Percentiles rank a stretch among this genome's conserved stretches.
Conservation (phyloP, 2,888 invertebrate species). For the Hyposoter didymator region DNA sequence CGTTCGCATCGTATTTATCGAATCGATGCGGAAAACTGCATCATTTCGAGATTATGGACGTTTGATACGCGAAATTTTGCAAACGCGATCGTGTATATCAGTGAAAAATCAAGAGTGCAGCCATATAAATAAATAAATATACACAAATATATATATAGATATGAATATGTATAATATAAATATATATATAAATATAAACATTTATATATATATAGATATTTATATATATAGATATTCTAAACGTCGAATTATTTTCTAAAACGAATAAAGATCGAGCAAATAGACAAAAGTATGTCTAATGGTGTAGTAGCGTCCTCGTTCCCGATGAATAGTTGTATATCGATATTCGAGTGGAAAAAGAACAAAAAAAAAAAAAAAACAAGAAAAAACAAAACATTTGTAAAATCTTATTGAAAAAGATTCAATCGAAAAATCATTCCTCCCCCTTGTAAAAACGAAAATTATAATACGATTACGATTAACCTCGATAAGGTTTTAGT, state of each 20-base stretch:
- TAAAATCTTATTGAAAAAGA: slow-evolving; percentile 41
- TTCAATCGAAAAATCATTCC: slow-evolving; percentile 64
- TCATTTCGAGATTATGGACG: slow-evolving; percentile 45
- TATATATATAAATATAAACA: slow-evolving; percentile 59
- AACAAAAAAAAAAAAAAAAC: no score
- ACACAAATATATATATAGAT: slow-evolving; percentile 62
- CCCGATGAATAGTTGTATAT: slow-evolving; percentile 20
- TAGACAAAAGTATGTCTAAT: slow-evolving; percentile 14
- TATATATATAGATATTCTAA: slow-evolving; percentile 62
- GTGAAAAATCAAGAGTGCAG: slow-evolving; percentile 51
- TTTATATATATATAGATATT: slow-evolving; percentile 57
- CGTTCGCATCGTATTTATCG: neutral
- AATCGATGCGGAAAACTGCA: neutral
- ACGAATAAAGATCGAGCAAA: slow-evolving; percentile 24
- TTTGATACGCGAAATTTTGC: slow-evolving; percentile 11
- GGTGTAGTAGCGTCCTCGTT: slow-evolving; percentile 16
- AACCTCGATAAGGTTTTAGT: slow-evolving; percentile 68
- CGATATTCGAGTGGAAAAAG: slow-evolving; percentile 18
- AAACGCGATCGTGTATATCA: slow-evolving; percentile 57
- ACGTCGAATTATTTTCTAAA: slow-evolving; percentile 68
- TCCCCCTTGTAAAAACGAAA: slow-evolving; percentile 52
- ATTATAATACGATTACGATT: slow-evolving; percentile 52
- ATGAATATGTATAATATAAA: slow-evolving; percentile 61
- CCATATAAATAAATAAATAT: slow-evolving; percentile 64
- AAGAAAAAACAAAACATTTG: slow-evolving; percentile 12